phyloP scores from a whole-genome alignment of 2,888 invertebrate species.

The Halictus quadricinctus region DNA sequence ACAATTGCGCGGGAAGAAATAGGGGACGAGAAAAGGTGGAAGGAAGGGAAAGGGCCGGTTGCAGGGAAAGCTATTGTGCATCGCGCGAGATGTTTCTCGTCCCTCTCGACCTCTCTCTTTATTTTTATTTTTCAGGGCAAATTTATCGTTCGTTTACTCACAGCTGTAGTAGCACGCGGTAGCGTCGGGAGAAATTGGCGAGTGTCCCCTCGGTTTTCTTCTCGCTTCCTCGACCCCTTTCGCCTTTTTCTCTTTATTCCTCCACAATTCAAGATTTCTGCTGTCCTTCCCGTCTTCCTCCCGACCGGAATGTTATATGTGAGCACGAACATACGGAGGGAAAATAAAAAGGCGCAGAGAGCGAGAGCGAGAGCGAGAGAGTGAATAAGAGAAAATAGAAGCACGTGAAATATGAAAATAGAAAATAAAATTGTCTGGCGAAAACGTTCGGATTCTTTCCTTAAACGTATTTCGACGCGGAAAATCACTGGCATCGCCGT shows the following conservation, averaged over 20 bases:
- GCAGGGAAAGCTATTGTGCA: conserved; percentile 58
- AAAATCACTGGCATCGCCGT: not conserved
- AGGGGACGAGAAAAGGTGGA: conserved; percentile 13
- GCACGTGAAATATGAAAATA: conserved; percentile 28
- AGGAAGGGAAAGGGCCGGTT: conserved; percentile 11
- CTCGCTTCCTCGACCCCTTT: not conserved
- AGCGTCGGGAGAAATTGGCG: conserved; percentile 56
- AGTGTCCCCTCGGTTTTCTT: conserved; percentile 48
- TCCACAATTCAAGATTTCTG: conserved; percentile 48
- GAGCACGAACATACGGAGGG: conserved; percentile 15
- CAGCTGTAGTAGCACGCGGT: conserved; percentile 63
- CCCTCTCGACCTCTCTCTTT: conserved; percentile 37
- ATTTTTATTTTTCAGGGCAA: conserved; percentile 73
- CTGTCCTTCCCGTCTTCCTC: conserved; percentile 12
- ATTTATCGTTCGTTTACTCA: conserved; percentile 75
- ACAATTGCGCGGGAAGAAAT: conserved; percentile 54
- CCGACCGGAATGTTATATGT: conserved; percentile 29
- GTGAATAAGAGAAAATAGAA: conserved; percentile 18
- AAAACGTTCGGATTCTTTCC: not conserved
- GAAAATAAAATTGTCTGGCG: conserved; percentile 12
- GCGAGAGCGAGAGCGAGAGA: not conserved
- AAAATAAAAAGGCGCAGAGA: conserved; percentile 6
- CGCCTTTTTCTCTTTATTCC: conserved; percentile 31
- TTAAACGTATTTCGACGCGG: not conserved
- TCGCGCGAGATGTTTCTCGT: conserved; percentile 54